phyloP scores from a whole-genome alignment of 2,888 invertebrate genomes.

The Clivina fossor region DNA sequence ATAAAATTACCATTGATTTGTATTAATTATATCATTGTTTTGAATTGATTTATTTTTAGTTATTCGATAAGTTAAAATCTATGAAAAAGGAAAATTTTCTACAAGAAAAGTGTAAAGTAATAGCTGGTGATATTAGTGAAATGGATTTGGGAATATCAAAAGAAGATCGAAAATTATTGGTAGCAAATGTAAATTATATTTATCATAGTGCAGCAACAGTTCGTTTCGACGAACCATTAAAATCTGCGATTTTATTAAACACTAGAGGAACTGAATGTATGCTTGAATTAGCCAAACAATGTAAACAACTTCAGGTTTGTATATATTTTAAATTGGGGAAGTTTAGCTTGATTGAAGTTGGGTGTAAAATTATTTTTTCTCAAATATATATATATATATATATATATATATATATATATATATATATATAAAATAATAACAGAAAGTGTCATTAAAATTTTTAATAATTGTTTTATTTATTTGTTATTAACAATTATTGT shows the following conservation, averaged over 20 bases:
- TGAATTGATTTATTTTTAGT: no score
- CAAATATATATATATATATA: no score
- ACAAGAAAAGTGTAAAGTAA: constrained; percentile 67
- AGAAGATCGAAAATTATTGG: constrained; percentile 64
- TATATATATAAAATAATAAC: no score
- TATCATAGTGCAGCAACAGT: constrained; percentile 79
- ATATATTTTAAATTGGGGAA: no score
- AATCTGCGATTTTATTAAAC: constrained; percentile 87
- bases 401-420: no score
- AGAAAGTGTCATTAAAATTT: no score
- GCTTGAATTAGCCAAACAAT: constrained; percentile 76
- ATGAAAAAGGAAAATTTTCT: constrained; percentile 62
- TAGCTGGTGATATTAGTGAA: constrained; percentile 71
- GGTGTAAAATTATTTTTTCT: no score
- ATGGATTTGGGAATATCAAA: constrained; percentile 69
- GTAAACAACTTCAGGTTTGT: constrained; percentile 74
- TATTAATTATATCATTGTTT: no score
- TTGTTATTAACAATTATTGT: no score
- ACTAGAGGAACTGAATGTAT: constrained; percentile 88
- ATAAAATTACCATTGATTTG: no score
- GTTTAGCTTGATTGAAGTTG: no score
- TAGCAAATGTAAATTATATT: constrained; percentile 76
- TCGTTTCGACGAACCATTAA: constrained; percentile 87
- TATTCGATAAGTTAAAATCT: constrained; percentile 73
- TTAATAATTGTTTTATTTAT: no score